These are phyloP conservation scores for Leuciscus waleckii DNA, from an alignment of 2,797 vertebrate genomes.

Conservation along the genomic window DNA sequence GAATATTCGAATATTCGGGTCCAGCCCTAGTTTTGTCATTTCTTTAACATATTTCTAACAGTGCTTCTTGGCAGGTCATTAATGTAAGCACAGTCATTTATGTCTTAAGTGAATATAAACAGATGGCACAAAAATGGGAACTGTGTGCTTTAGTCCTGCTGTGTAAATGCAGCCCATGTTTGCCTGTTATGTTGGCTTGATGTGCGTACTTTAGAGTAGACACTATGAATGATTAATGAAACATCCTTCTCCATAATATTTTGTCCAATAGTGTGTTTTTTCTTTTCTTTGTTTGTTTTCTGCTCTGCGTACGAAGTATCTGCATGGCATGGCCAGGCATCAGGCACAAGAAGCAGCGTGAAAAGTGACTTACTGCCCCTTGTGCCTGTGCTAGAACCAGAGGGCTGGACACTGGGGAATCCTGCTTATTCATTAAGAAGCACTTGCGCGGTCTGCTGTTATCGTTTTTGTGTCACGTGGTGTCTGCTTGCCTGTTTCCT, in stretches of 20 bases:
- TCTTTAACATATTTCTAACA: not conserved
- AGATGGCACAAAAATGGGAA: not conserved
- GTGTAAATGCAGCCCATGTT: slow-evolving; percentile 43
- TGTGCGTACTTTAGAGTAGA: slow-evolving; percentile 19
- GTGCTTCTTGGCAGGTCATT: not conserved
- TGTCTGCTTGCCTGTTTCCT: slow-evolving; percentile 40
- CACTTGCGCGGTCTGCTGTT: slow-evolving; percentile 58
- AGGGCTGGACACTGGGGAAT: slow-evolving; percentile 49
- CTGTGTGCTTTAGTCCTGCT: not conserved
- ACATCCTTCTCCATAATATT: not conserved
- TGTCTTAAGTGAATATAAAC: not conserved
- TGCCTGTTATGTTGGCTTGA: slow-evolving; percentile 39
- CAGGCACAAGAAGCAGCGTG: slow-evolving; percentile 9
- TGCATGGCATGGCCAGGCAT: slow-evolving; percentile 7
- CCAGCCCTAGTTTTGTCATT: not conserved
- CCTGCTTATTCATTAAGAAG: slow-evolving; percentile 64
- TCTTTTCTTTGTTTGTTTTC: not conserved
- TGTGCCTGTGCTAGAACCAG: slow-evolving; percentile 13
- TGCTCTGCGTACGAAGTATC: not conserved
- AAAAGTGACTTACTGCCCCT: slow-evolving; percentile 46
- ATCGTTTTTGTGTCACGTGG: slow-evolving; percentile 44
- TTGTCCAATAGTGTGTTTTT: not conserved
- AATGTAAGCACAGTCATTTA: not conserved
- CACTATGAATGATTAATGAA: slow-evolving; percentile 44
- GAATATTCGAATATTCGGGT: too few relatives aligned